Conservation (phyloP, 2,888 invertebrate genomes). For the Sinohyriopsis cumingii region DNA sequence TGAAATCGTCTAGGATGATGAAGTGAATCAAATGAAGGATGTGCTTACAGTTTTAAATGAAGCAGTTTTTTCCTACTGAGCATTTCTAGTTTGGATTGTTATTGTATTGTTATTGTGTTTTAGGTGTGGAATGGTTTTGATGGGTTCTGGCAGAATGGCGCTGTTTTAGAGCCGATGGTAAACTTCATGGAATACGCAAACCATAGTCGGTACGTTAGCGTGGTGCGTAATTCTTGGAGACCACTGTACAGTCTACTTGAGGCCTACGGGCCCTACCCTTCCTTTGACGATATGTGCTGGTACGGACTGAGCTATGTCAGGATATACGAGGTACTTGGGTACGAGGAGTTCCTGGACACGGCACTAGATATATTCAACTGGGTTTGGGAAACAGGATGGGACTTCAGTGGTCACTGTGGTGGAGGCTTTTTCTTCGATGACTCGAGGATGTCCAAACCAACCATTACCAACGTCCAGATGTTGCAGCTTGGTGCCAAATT, state of each 20-base stretch:
- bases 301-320: slow-evolving; percentile 43
- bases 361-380: slow-evolving; percentile 24
- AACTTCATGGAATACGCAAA: slow-evolving; percentile 47
- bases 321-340: slow-evolving; percentile 40
- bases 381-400: slow-evolving; percentile 46
- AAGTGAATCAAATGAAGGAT: too few species aligned
- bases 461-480: slow-evolving; percentile 48
- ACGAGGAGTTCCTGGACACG: slow-evolving; percentile 24
- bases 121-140: slow-evolving; percentile 56
- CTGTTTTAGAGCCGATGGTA: slow-evolving; percentile 43
- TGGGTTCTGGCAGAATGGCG: slow-evolving; percentile 57
- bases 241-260: slow-evolving; percentile 38
- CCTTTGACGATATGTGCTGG: slow-evolving; percentile 56
- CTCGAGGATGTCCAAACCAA: slow-evolving; percentile 36
- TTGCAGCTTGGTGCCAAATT: slow-evolving; percentile 41
- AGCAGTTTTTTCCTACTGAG: too few species aligned
- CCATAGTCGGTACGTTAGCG: slow-evolving; percentile 37
- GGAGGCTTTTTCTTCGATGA: slow-evolving; percentile 54
- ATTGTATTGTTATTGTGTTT: neutral
- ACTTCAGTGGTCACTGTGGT: slow-evolving; percentile 28
- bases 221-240: slow-evolving; percentile 33
- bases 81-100: too few species aligned
- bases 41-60: too few species aligned
- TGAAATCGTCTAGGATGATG: too few species aligned
- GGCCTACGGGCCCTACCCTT: slow-evolving; percentile 51